Evolutionary conservation across 2,797 vertebrate species (phyloP), one percentile per base, ranked within the genome.

Genomic region (Allobates femoralis): DNA sequence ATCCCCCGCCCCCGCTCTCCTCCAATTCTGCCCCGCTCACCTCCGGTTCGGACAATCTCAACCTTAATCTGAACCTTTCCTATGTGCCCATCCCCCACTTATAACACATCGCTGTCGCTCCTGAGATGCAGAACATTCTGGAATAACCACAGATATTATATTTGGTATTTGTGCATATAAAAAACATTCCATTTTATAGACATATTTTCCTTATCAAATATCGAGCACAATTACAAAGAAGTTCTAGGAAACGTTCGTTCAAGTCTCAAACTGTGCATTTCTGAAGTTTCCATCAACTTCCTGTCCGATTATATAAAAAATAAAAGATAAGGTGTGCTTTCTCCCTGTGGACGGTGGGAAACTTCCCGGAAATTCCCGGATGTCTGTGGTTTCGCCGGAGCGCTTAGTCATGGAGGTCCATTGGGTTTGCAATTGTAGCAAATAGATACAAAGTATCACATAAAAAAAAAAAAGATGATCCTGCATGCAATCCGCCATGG

Each of bases 151-250:
- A 83, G 23, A 56, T 37, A 3, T 58, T 83, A 18, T 58, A 83
- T 83, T 53, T 82, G 80, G 62, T 32, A 78, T 77, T 74, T 84
- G 83, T 84, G 74, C 56, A 78, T 53, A 26, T 76, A 76, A 84
- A 76, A 86, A 80, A 81, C 76, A 81, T 81, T 85, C 66, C 66
- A 74, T 80, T 62, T 55, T 56, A 80, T 74, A 81, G 55, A 86
- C 18, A 81, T 74, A 46, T 46, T 46, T n/a, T 60, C 11, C 55
- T 79, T 85, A 73, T 79, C 34, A 83, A 87, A 83, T 87, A 79
- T 66, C 28, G 71, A 74, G 56, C 86, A 87, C 66, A 80, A 41
- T 73, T 84, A 84, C 67, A 87, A 84, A 80, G 73, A 84, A 34
- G 51, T 69, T 87, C 51, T 67, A 78, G 66, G 75, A 78, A 79